Base-by-base conservation (phyloP, 2,797 vertebrate genomes). In the Coreius guichenoti region DNA sequence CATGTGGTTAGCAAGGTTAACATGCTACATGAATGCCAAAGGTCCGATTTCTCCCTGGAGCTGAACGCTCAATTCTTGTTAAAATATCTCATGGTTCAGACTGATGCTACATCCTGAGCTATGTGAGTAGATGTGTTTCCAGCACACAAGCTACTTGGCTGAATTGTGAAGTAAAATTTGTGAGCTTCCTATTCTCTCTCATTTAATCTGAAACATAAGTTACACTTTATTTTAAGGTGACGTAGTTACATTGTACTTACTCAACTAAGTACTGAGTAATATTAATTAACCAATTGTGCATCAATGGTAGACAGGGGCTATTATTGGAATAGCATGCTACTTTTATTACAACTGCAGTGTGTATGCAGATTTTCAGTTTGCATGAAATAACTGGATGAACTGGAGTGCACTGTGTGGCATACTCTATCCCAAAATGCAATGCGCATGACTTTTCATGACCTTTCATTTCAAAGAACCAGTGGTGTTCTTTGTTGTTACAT, bases 1-100 rank as follows among this genome's bases (percentile, higher is more conserved):
- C 49, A 31, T 78, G 17, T 29, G 68, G 31, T n/a, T 51, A 36
- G 61, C 45, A 49, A 84, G 72, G 45, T 67, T 67, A 83, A 31
- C 61, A 83, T 83, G 31, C 23, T 51, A 67, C 63, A 13, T 68
- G 31, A 77, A 84, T 31, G 82, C 36, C 74, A 58, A 68, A 68
- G 33, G 31, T 77, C 54, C 16, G 45, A 36, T 67, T 76, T 83
- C 31, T 51, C 33, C 33, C 33, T 14, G 39, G 29, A 43, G n/a
- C 17, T 19, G 31, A 69, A 69, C 14, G 0, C 49, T 81, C 65
- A 54, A 4, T 69, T 39, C 47, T 81, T 39, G 8, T 73, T 74
- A 12, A 82, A 73, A 73, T 72, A 5, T 74, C 36, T 63, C 11
- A 43, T 17, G 9, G 31, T 69, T 68, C 23, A 65, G 29, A 33